Percentiles rank a stretch among this genome's conserved stretches.
Evolutionary conservation across 2,797 vertebrate species (phyloP).

Genomic region (Notolepis coatsorum): DNA sequence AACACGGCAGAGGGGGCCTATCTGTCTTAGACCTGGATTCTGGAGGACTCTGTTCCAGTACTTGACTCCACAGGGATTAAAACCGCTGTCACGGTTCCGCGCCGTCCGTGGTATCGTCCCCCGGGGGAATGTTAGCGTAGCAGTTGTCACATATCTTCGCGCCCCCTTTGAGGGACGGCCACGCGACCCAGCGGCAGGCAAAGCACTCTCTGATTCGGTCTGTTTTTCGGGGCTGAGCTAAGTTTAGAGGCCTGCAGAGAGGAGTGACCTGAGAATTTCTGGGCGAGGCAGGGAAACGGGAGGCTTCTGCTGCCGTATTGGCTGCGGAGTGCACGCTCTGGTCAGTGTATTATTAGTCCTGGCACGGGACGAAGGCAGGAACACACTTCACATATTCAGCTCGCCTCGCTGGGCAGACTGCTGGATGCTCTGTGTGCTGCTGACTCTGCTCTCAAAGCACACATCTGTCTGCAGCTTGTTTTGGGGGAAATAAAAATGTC

Average conservation of each 20-base stretch:
- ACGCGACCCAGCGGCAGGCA: conserved; percentile 57
- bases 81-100: conserved; percentile 45
- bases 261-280: conserved; percentile 64
- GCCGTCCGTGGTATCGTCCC: conserved; percentile 43
- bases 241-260: conserved; percentile 73
- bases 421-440: no score
- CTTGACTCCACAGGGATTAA: conserved; percentile 46
- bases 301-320: conserved; percentile 35
- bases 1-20: conserved; percentile 2
- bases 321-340: conserved; percentile 35
- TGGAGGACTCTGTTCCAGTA: conserved; percentile 17
- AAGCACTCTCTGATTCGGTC: conserved; percentile 60
- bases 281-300: conserved; percentile 55
- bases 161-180: conserved; percentile 62
- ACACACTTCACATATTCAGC: conserved; percentile 46
- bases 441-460: no score
- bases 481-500: no score
- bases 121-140: conserved; percentile 65
- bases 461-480: no score
- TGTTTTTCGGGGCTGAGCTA: conserved; percentile 73
- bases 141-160: conserved; percentile 71
- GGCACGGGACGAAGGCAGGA: conserved; percentile 43
- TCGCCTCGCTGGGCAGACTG: conserved; percentile 27
- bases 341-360: conserved; percentile 67
- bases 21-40: conserved; percentile 9